phyloP scores from a whole-genome alignment of 2,888 invertebrate species.

The Arrhopalites spinosus region DNA sequence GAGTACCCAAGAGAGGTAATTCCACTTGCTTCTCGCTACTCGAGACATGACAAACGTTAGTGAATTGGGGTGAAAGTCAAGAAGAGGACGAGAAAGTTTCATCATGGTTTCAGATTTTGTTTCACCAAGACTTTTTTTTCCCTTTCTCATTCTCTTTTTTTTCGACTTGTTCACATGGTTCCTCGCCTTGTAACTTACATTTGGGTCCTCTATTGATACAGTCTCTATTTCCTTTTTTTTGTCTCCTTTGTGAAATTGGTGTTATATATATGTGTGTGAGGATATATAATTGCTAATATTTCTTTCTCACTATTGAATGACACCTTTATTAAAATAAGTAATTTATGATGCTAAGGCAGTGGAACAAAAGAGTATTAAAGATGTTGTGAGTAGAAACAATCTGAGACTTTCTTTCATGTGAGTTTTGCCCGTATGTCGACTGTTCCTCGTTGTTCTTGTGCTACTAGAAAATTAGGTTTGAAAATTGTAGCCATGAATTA shows the following conservation, averaged over 20 bases:
- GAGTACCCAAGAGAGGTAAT: conserved; percentile 16
- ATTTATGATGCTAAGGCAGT: too few species aligned
- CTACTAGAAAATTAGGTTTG: too few species aligned
- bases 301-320: too few species aligned
- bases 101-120: conserved; percentile 12
- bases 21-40: background rate
- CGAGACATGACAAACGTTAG: conserved; percentile 20
- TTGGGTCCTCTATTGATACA: background rate
- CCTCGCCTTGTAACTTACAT: background rate
- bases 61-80: conserved; percentile 27
- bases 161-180: background rate
- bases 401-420: too few species aligned
- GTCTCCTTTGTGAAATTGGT: background rate
- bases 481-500: too few species aligned
- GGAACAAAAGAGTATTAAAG: too few species aligned
- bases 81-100: conserved; percentile 14
- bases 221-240: background rate
- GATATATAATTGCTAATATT: too few species aligned
- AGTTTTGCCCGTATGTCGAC: too few species aligned
- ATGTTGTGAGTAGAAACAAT: too few species aligned
- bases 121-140: background rate
- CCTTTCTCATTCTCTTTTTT: background rate
- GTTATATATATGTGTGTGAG: too few species aligned
- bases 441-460: too few species aligned
- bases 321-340: too few species aligned